A percentile compares a stretch with the other conserved stretches of the same genome.
These are phyloP conservation scores for Setipinna tenuifilis DNA, from an alignment of 2,797 vertebrate genomes.

Conservation along the genomic window DNA sequence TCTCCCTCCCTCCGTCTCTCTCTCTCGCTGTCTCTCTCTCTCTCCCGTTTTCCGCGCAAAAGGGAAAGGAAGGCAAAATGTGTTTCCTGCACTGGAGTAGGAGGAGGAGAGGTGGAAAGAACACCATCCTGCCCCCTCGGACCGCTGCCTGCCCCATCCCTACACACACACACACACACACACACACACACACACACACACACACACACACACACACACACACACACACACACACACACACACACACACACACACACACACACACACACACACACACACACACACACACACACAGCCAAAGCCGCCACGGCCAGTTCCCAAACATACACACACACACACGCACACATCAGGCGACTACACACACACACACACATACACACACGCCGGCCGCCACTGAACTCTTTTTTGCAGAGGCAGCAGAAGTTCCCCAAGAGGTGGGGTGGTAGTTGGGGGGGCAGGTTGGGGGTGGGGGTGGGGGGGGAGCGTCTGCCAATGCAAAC, in stretches of 20 bases:
- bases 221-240: background rate
- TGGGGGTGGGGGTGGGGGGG: constrained; percentile 64
- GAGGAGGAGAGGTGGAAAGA: constrained; percentile 94
- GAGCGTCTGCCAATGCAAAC: constrained; percentile 93
- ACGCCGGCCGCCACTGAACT: constrained; percentile 78
- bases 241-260: background rate
- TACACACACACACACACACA: background rate
- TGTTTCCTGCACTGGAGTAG: constrained; percentile 95
- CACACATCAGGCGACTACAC: constrained; percentile 41
- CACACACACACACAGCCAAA: constrained; percentile 32
- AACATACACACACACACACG: background rate
- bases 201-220: background rate
- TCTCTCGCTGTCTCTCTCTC: constrained; percentile 34
- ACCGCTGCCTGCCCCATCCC: constrained; percentile 64
- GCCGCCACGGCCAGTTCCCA: constrained; percentile 50
- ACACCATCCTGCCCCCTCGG: constrained; percentile 86
- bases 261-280: background rate
- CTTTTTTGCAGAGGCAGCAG: constrained; percentile 96
- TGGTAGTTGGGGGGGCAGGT: background rate
- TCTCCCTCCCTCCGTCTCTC: constrained; percentile 50
- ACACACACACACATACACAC: background rate
- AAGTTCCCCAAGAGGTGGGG: constrained; percentile 79
- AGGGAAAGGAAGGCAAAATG: constrained; percentile 86
- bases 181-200: background rate
- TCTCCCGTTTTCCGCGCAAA: constrained; percentile 57